A percentile compares a stretch with the other conserved stretches of the same genome.
Evolutionary conservation across 2,113 vertebrate species (phyloP).

Genomic region (Perccottus glenii): DNA sequence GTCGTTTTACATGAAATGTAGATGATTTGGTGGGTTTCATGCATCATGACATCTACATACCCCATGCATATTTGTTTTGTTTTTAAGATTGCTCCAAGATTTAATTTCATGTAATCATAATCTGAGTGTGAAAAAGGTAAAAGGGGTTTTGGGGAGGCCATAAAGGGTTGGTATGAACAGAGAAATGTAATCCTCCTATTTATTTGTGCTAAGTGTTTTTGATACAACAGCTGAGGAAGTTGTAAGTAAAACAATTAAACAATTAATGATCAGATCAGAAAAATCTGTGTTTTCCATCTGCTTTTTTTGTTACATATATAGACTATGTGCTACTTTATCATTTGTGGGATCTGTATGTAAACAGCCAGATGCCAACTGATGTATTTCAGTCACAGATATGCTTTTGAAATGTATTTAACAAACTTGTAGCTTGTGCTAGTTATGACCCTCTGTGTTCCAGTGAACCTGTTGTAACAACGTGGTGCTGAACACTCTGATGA

Average conservation of each 20-base stretch:
- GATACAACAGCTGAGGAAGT: too few species aligned
- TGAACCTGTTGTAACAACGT: constrained; percentile 7
- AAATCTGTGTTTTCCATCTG: too few species aligned
- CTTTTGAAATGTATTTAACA: constrained; percentile 61
- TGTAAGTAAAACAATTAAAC: too few species aligned
- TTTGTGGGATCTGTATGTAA: constrained; percentile 1
- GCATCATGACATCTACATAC: constrained; percentile 68
- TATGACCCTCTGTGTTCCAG: constrained; percentile 32
- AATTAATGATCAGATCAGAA: too few species aligned
- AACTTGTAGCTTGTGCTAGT: constrained; percentile 51
- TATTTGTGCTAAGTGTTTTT: too few species aligned
- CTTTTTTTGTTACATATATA: neutral
- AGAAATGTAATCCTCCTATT: too few species aligned
- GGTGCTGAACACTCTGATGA: neutral
- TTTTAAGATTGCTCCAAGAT: constrained; percentile 19
- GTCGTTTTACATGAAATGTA: constrained; percentile 15
- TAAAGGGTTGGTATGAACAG: too few species aligned
- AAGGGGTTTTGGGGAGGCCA: too few species aligned
- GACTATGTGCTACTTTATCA: constrained; percentile 1
- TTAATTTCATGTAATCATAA: constrained; percentile 7
- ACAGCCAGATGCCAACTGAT: constrained; percentile 17
- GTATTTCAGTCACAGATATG: constrained; percentile 27
- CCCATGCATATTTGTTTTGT: constrained; percentile 70
- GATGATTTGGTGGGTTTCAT: constrained; percentile 60
- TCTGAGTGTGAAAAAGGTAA: neutral